These are phyloP conservation scores for Brachystomella parvula DNA, from an alignment of 1,140 invertebrate species.

Conservation along the genomic window DNA sequence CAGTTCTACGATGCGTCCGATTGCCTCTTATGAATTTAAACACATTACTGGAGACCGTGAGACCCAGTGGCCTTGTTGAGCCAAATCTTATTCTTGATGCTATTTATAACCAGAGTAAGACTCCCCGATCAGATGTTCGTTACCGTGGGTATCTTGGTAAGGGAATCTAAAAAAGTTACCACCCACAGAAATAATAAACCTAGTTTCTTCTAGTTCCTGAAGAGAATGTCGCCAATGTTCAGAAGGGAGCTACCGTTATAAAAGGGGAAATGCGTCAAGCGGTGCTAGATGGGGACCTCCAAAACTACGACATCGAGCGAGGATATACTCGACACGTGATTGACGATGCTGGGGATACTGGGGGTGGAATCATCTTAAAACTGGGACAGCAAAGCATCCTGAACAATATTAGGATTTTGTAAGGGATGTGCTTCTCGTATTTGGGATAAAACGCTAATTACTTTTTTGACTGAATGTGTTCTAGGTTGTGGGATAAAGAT, in stretches of 20 bases:
- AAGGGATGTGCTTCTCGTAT: too few species aligned
- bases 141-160: conserved; percentile 69
- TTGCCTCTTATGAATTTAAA: conserved; percentile 77
- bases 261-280: conserved; percentile 77
- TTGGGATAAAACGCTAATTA: too few species aligned
- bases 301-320: conserved; percentile 82
- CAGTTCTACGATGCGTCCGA: conserved; percentile 52
- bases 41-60: conserved; percentile 77
- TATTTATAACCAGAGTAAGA: conserved; percentile 68
- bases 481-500: conserved; percentile 85
- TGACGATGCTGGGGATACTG: conserved; percentile 57
- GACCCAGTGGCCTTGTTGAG: conserved; percentile 73
- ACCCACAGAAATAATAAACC: conserved; percentile 9
- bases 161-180: conserved; percentile 24
- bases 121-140: conserved; percentile 63
- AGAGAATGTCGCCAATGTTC: conserved; percentile 77
- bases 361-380: conserved; percentile 77
- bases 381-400: conserved; percentile 80
- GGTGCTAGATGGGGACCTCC: conserved; percentile 76
- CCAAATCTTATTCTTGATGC: conserved; percentile 89
- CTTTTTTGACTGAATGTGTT: too few species aligned
- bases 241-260: conserved; percentile 70
- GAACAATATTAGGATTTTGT: conserved; percentile 81
- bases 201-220: conserved; percentile 59
- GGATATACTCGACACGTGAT: conserved; percentile 90